Percentiles rank a stretch among this genome's conserved stretches.
phyloP scores from a whole-genome alignment of 2,113 vertebrate species.

The Aptenodytes patagonicus region DNA sequence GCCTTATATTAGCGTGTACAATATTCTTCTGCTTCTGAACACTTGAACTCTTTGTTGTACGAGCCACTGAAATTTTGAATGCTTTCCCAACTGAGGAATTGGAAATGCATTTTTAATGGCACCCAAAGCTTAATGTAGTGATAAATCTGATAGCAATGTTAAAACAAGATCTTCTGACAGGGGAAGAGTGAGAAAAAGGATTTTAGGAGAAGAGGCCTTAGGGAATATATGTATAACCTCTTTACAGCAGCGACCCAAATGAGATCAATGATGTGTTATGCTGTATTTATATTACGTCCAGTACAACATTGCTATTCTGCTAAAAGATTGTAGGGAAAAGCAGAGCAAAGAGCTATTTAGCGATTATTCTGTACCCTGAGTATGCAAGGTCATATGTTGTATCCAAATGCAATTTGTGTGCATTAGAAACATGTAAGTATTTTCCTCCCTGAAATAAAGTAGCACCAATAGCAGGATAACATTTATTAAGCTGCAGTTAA shows the following conservation, averaged over 20 bases:
- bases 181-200: neutral
- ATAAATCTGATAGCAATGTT: neutral
- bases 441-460: neutral
- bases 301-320: conserved; percentile 19
- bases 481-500: conserved; percentile 1
- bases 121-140: neutral
- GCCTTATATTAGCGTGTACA: neutral
- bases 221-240: neutral
- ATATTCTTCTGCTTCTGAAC: neutral
- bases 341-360: neutral
- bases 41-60: neutral
- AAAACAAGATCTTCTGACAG: neutral
- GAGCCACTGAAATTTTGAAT: neutral
- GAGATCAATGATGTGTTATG: neutral
- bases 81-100: neutral
- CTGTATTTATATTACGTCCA: neutral
- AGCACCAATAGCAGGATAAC: neutral
- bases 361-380: neutral
- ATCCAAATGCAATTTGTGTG: conserved; percentile 16
- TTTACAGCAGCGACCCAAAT: neutral
- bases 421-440: neutral
- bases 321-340: neutral
- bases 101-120: conserved; percentile 4
- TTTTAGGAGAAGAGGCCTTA: neutral
- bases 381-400: neutral